Evolutionary conservation across 2,113 vertebrate genomes (phyloP).

Genomic region (Phalacrocorax aristotelis): DNA sequence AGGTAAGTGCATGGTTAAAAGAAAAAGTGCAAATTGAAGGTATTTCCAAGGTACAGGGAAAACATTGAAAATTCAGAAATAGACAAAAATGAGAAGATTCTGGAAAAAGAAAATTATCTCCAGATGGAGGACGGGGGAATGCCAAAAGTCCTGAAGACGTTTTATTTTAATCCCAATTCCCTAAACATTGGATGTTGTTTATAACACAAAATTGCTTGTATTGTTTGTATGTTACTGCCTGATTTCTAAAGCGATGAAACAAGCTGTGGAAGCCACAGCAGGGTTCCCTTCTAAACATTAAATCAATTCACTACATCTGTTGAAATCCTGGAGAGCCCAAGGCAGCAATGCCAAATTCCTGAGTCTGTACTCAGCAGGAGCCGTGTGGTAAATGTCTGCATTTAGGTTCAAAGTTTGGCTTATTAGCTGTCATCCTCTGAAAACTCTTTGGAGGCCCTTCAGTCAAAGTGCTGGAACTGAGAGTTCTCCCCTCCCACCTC

Average conservation of each 20-base stretch:
- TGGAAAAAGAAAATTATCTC: conserved; percentile 11
- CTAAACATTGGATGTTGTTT: conserved; percentile 65
- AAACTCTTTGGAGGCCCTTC: conserved; percentile 22
- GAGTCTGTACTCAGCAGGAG: conserved; percentile 47
- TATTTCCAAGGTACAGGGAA: background rate
- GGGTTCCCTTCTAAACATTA: conserved; percentile 58
- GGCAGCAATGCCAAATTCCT: conserved; percentile 60
- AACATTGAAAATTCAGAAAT: background rate
- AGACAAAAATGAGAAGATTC: conserved; percentile 21
- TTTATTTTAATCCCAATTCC: conserved; percentile 64
- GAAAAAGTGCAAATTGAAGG: background rate
- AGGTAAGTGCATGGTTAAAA: background rate
- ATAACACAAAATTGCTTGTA: conserved; percentile 59
- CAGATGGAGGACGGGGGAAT: conserved; percentile 51
- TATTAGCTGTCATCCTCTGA: conserved; percentile 3
- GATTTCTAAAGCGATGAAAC: conserved; percentile 56
- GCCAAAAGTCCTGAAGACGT: conserved; percentile 48
- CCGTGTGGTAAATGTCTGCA: background rate
- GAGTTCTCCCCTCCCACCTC: background rate
- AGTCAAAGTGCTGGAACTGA: background rate
- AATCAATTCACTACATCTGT: conserved; percentile 67
- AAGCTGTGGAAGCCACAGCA: conserved; percentile 66
- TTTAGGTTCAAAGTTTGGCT: conserved; percentile 40
- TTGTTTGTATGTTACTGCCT: conserved; percentile 64
- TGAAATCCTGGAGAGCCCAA: conserved; percentile 60